Evolutionary conservation across 1,140 invertebrate genomes (phyloP).

Genomic region (Drosophila watanabei): DNA sequence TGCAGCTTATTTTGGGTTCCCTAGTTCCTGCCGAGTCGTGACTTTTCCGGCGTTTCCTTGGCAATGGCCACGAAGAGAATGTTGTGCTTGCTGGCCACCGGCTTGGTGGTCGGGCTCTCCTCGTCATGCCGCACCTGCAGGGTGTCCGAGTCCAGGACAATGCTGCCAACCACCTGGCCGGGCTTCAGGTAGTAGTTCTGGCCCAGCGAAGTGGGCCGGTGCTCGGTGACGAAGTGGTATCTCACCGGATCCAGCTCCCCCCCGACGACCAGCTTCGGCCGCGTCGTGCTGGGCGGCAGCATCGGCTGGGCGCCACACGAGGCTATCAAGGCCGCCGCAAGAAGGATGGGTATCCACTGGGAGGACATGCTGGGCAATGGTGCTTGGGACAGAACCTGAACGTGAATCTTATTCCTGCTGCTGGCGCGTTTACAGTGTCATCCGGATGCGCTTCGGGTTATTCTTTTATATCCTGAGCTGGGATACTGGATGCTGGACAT

Average conservation of each 20-base stretch:
- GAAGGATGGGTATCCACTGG: background rate
- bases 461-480: slow-evolving; percentile 49
- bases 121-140: slow-evolving; percentile 52
- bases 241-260: slow-evolving; percentile 38
- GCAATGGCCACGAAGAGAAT: slow-evolving; percentile 67
- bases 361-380: slow-evolving; percentile 18
- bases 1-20: background rate
- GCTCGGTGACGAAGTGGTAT: slow-evolving; percentile 64
- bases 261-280: slow-evolving; percentile 42
- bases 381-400: background rate
- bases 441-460: background rate
- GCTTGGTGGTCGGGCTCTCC: slow-evolving; percentile 6
- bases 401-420: slow-evolving; percentile 5
- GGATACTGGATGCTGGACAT: background rate
- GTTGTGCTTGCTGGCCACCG: slow-evolving; percentile 66
- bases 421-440: slow-evolving; percentile 1
- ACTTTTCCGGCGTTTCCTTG: slow-evolving; percentile 21
- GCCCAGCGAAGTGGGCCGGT: slow-evolving; percentile 56
- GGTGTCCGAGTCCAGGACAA: slow-evolving; percentile 52
- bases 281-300: background rate
- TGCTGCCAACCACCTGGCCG: slow-evolving; percentile 59
- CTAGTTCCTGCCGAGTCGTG: background rate
- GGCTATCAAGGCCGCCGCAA: background rate
- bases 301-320: slow-evolving; percentile 4
- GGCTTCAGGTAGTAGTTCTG: slow-evolving; percentile 73